These are phyloP conservation scores for Platycheirus rosarum DNA, from an alignment of 2,888 invertebrate species.

Conservation along the genomic window DNA sequence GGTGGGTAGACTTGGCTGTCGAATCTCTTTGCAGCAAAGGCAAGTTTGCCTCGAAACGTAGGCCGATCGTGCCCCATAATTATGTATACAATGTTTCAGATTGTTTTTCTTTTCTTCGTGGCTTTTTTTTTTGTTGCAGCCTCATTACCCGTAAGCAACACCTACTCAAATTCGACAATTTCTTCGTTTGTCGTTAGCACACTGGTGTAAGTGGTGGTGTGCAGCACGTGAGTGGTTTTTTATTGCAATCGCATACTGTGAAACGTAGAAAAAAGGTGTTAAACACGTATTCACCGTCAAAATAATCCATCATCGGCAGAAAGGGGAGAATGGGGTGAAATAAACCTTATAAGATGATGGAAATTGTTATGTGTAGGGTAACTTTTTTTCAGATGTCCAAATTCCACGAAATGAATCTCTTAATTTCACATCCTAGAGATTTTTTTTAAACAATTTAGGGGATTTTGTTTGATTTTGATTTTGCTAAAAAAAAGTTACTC, in stretches of 20 bases:
- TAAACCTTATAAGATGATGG: background rate
- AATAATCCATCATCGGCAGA: conserved; percentile 41
- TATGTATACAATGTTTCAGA: conserved; percentile 38
- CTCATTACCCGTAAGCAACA: conserved; percentile 63
- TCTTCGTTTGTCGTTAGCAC: conserved; percentile 29
- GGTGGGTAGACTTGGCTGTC: conserved; percentile 48
- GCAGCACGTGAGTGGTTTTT: conserved; percentile 56
- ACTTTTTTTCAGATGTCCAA: no score
- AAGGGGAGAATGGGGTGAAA: background rate
- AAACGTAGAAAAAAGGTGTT: conserved; percentile 58
- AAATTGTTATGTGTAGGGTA: background rate
- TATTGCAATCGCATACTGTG: conserved; percentile 49
- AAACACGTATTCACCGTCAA: conserved; percentile 61
- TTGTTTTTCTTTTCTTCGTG: background rate
- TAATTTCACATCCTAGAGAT: no score
- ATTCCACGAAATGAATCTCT: no score
- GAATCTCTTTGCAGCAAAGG: conserved; percentile 32
- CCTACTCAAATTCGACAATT: conserved; percentile 63
- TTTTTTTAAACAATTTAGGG: no score
- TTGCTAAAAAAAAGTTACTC: no score
- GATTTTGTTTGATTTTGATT: no score
- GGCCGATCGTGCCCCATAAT: conserved; percentile 60
- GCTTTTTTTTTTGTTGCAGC: conserved; percentile 30
- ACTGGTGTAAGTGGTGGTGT: background rate
- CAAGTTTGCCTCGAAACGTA: conserved; percentile 44